These are phyloP conservation scores for Peromyscus leucopus DNA, from an alignment of 2,113 vertebrate genomes.

Conservation along the genomic window DNA sequence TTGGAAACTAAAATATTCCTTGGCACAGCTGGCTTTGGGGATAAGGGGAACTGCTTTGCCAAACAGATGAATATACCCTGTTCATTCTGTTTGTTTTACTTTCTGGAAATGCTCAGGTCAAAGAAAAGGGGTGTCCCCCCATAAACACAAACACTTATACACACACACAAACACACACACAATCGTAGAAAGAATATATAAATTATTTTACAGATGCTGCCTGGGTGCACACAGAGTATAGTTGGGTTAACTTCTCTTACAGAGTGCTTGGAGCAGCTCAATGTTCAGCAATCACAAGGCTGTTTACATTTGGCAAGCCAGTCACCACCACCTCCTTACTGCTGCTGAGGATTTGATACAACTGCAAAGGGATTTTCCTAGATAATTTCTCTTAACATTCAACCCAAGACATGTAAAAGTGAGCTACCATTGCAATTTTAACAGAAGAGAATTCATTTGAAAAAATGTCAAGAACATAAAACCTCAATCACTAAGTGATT, in stretches of 20 bases:
- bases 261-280: slow-evolving; percentile 35
- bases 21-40: slow-evolving; percentile 35
- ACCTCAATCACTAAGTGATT: slow-evolving; percentile 63
- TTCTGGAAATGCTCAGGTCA: slow-evolving; percentile 76
- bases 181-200: not conserved
- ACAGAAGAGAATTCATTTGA: slow-evolving; percentile 60
- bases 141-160: not conserved
- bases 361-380: slow-evolving; percentile 6
- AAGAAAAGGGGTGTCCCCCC: slow-evolving; percentile 48
- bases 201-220: slow-evolving; percentile 27
- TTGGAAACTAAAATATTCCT: slow-evolving; percentile 78
- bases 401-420: slow-evolving; percentile 36
- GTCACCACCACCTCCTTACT: not conserved
- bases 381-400: slow-evolving; percentile 39
- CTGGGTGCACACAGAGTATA: slow-evolving; percentile 67
- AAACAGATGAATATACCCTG: slow-evolving; percentile 76
- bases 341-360: not conserved
- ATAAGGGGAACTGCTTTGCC: slow-evolving; percentile 41
- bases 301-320: not conserved
- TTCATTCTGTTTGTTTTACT: slow-evolving; percentile 80
- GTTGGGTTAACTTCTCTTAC: slow-evolving; percentile 32
- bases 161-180: not conserved
- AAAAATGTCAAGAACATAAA: slow-evolving; percentile 69
- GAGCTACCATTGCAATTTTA: slow-evolving; percentile 27
- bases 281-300: not conserved